Conservation (phyloP, 2,797 vertebrate genomes). For the Pseudopleuronectes americanus region DNA sequence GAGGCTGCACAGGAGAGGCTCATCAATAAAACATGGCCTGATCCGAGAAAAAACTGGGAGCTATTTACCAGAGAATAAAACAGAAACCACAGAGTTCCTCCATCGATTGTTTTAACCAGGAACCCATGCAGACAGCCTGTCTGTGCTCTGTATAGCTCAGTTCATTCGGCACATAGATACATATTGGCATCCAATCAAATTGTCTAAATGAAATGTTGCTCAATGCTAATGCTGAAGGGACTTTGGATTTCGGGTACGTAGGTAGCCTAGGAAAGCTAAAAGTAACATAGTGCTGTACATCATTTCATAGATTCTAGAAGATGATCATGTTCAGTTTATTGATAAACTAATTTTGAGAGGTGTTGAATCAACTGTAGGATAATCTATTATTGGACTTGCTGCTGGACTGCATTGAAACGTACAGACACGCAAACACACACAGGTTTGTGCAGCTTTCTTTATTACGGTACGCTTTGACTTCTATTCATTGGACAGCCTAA, state of each 20-base stretch:
- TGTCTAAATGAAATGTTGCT: constrained; percentile 1
- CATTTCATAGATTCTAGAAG: background rate
- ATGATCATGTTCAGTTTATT: background rate
- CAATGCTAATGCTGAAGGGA: too few relatives aligned
- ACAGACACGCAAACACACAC: too few relatives aligned
- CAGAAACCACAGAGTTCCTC: constrained; percentile 32
- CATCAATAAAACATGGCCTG: constrained; percentile 76
- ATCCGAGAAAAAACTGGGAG: constrained; percentile 18
- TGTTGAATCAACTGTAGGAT: too few relatives aligned
- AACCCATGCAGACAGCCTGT: constrained; percentile 25
- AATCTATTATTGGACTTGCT: too few relatives aligned
- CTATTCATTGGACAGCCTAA: too few relatives aligned
- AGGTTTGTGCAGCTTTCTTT: too few relatives aligned
- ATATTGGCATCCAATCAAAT: background rate
- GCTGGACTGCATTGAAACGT: too few relatives aligned
- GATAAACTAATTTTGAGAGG: background rate
- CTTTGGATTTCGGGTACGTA: background rate
- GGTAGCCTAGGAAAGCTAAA: background rate
- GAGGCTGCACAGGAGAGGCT: constrained; percentile 54
- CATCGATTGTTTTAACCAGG: constrained; percentile 67
- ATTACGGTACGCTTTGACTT: too few relatives aligned
- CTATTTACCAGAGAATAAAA: constrained; percentile 62
- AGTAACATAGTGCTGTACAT: too few relatives aligned
- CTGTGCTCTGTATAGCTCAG: background rate
- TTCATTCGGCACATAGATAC: background rate